Evolutionary conservation across 2,113 vertebrate genomes (phyloP).

Genomic region (Tyto alba): DNA sequence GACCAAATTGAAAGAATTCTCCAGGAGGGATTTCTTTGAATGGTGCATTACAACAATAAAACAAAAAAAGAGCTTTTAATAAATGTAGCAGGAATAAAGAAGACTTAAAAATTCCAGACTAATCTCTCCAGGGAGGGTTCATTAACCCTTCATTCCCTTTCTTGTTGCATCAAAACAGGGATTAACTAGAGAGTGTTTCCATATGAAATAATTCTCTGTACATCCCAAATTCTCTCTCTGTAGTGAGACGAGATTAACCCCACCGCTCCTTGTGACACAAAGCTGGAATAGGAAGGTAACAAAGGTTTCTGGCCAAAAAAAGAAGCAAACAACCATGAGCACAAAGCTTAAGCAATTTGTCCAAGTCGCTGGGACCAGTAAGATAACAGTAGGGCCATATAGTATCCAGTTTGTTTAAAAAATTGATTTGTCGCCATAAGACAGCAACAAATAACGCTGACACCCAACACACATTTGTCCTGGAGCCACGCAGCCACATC

Average conservation of each 20-base stretch:
- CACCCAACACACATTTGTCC: not conserved
- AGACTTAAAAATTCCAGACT: conserved; percentile 4
- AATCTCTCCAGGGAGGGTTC: not conserved
- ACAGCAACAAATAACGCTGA: not conserved
- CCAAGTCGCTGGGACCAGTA: not conserved
- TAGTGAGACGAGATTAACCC: not conserved
- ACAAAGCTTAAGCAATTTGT: conserved; percentile 30
- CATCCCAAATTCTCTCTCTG: not conserved
- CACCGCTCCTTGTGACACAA: not conserved
- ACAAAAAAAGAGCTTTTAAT: conserved; percentile 31
- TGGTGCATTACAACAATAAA: conserved; percentile 46
- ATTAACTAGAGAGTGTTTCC: not conserved
- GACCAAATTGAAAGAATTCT: conserved; percentile 55
- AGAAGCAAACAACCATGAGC: not conserved
- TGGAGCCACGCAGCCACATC: fast-evolving
- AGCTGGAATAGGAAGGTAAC: not conserved
- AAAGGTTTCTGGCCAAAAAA: not conserved
- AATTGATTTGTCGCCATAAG: not conserved
- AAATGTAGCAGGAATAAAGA: not conserved
- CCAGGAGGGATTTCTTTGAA: conserved; percentile 45
- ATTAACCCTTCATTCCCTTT: conserved; percentile 39
- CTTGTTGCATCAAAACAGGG: conserved; percentile 6
- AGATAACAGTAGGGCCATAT: not conserved
- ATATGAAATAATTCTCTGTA: not conserved
- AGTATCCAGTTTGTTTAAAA: not conserved